Evolutionary conservation across 2,797 vertebrate species (phyloP).

Genomic region (Rhyacichthys aspro): DNA sequence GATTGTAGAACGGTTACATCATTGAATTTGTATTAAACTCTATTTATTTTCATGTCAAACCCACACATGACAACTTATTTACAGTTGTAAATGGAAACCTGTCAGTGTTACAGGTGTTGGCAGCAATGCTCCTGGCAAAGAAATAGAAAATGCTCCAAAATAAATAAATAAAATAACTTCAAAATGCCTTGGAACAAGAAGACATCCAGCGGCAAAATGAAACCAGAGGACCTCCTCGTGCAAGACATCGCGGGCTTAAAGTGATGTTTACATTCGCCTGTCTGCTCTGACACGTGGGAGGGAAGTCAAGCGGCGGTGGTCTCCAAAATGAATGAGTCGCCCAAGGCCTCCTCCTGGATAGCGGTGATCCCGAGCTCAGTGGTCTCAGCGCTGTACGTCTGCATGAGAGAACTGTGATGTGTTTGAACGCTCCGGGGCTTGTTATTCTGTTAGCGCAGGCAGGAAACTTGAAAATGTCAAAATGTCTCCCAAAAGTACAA

Average conservation of each 20-base stretch:
- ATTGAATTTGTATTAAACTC: constrained; percentile 25
- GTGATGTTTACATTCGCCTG: constrained; percentile 44
- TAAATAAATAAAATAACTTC: no score
- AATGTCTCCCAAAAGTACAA: constrained; percentile 31
- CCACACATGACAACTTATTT: constrained; percentile 27
- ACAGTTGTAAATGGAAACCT: constrained; percentile 19
- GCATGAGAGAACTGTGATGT: constrained; percentile 16
- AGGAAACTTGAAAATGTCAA: constrained; percentile 49
- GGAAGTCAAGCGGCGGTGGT: constrained; percentile 36
- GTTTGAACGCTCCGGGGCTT: constrained; percentile 38
- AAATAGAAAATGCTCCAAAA: constrained; percentile 21
- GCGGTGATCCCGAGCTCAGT: constrained; percentile 38
- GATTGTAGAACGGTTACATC: constrained; percentile 48
- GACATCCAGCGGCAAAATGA: constrained; percentile 18
- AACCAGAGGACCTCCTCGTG: neutral
- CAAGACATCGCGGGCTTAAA: constrained; percentile 7
- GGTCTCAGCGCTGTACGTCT: constrained; percentile 8
- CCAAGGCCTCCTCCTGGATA: constrained; percentile 54
- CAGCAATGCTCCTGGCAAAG: constrained; percentile 6
- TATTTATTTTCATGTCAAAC: constrained; percentile 41
- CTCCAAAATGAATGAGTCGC: constrained; percentile 58
- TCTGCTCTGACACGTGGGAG: constrained; percentile 27
- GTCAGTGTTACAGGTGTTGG: constrained; percentile 23
- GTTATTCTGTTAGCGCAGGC: constrained; percentile 41
- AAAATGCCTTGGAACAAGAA: neutral